These are phyloP conservation scores for Hemichromis elongatus DNA, from an alignment of 2,113 vertebrate species.

Conservation along the genomic window DNA sequence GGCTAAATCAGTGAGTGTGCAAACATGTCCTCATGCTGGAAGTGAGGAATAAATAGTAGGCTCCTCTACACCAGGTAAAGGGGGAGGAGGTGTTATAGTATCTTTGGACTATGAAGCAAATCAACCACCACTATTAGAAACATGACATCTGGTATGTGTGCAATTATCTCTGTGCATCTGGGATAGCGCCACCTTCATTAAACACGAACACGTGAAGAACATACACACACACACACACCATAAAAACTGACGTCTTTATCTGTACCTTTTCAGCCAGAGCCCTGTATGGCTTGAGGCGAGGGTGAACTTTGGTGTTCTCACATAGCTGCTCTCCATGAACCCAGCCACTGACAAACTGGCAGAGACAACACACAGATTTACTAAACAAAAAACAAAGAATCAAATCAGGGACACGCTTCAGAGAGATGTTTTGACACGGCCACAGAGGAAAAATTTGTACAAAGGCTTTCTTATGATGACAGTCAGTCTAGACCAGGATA, in stretches of 20 bases:
- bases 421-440: background rate
- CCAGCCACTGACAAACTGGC: conserved; percentile 91
- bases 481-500: background rate
- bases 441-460: background rate
- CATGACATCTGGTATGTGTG: conserved; percentile 5
- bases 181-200: background rate
- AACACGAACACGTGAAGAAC: background rate
- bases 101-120: background rate
- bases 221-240: background rate
- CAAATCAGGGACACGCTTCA: background rate
- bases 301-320: conserved; percentile 88
- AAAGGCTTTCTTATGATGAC: background rate
- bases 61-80: background rate
- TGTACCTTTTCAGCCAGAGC: conserved; percentile 89
- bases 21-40: background rate
- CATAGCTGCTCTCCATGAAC: conserved; percentile 90
- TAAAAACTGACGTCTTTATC: background rate
- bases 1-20: background rate
- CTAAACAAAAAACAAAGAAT: background rate
- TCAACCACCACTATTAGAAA: background rate
- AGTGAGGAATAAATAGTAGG: background rate
- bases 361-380: conserved; percentile 22
- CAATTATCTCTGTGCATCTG: background rate
- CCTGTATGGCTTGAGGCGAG: conserved; percentile 93
- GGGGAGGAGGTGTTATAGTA: background rate